Evolutionary conservation across 2,888 invertebrate species (phyloP), one percentile per base, ranked within the genome.

Genomic region (Cheilosia grossa): DNA sequence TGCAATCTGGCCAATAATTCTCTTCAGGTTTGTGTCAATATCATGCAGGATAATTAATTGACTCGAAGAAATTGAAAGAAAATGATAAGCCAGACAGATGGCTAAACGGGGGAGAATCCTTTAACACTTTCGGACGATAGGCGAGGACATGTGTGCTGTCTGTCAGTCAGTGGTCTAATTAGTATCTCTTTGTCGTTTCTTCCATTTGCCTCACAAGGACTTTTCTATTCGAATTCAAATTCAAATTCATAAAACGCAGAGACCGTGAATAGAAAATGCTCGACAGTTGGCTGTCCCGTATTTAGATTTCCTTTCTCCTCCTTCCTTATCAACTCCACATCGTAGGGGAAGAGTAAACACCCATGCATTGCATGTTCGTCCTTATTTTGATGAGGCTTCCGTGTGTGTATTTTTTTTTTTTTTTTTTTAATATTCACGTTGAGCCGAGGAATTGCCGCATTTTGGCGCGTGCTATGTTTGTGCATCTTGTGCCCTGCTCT

Each of bases 1-100:
- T 78, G 82, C 83, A 83, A 83, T 83, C 79, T 79, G 83, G 83
- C 59, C 59, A 79, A 83, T 83, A 83, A 83, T 79, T 83, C 69
- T 78, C 44, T 79, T 51, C 56, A 24, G 21, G 4, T 21, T 21
- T 10, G 3, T 5, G 5, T 21, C 21, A 24, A 24, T 51, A 15
- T 13, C 13, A 1, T 51, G 21, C 13, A 51, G 17, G 21, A 24
- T 4, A 13, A 24, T 51, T 21, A 51, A 24, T 24, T 17, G 17
- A n/a, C 44, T 47, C 17, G 51, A 27, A 13, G 13, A 44, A n/a
- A 19, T 15, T n/a, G 54, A 63, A 61, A 10, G 6, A 49, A 15
- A 49, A 69, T 30, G 24, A 64, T 44, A 44, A 70, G 42, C 2
- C 10, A 10, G 49, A 79, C 83, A 83, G 83, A 83, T 83, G 83